Conservation (phyloP, 2,888 invertebrate species). For the Panorpa germanica region DNA sequence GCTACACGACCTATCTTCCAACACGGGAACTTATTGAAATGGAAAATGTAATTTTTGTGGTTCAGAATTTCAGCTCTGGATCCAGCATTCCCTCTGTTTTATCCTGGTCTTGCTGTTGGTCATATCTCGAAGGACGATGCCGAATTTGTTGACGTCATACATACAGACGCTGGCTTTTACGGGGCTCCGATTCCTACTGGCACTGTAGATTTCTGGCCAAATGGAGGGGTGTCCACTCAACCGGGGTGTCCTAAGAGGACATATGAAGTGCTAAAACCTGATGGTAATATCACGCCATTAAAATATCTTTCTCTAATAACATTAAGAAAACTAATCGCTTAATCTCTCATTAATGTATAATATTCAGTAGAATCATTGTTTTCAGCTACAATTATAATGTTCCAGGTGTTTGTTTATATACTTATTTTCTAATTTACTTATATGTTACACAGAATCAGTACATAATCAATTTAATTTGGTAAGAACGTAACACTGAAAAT, state of each 20-base stretch:
- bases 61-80: conserved; percentile 36
- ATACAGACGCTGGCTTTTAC: conserved; percentile 33
- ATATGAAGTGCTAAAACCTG: too few species aligned
- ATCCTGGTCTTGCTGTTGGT: conserved; percentile 28
- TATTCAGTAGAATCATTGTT: too few species aligned
- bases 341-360: too few species aligned
- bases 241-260: conserved; percentile 40
- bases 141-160: conserved; percentile 37
- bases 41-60: conserved; percentile 11
- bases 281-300: too few species aligned
- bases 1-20: background rate
- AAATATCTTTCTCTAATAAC: too few species aligned
- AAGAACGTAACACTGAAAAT: too few species aligned
- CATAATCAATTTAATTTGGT: too few species aligned
- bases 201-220: conserved; percentile 42
- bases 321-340: too few species aligned
- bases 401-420: too few species aligned
- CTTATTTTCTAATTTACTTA: too few species aligned
- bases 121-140: conserved; percentile 33
- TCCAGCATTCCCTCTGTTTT: conserved; percentile 39
- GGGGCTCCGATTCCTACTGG: conserved; percentile 29
- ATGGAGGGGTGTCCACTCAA: conserved; percentile 35
- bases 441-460: too few species aligned
- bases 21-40: conserved; percentile 3
- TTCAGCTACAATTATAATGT: too few species aligned